Evolutionary conservation across 2,888 invertebrate species (phyloP), one percentile per base, ranked within the genome.

Genomic region (Tortricodes alternella): DNA sequence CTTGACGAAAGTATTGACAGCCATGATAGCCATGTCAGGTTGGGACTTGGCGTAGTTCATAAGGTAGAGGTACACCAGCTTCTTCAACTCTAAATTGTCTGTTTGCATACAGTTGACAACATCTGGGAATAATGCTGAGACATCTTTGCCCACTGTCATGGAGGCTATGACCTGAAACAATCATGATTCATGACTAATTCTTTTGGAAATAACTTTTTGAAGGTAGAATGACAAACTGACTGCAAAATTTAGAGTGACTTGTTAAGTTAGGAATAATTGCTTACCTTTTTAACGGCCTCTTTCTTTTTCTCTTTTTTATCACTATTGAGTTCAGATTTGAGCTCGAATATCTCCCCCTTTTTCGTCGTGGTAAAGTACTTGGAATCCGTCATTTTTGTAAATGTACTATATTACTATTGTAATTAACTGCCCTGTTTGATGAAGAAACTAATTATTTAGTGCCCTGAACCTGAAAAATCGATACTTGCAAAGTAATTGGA

Each of bases 41-140:
- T 99, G 99, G 50, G 98, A 98, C 88, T 99, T 99, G 51, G 99
- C 99, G 85, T 99, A 99, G 85, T 99, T 99, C 99, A 99, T 99
- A 71, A 99, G 91, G 81, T 99, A 99, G 48, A 99, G 91, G 83
- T 99, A 99, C 1, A 99, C 99, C 46, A 99, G 92, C 77, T 99
- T 99, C 91, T 99, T 99, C 68, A 99, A 88, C 84, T 99, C 99
- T 77, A 99, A 91, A 87, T 99, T 99, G 81, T 99, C 99, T 0
- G 99, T 99, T 91, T 99, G 99, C 99, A 99, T 99, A 83, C 99
- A 99, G 89, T 99, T 99, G 21, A 99, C 99, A 1, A 99, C 99
- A 82, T 99, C 99, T 0, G 99, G 99, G 80, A 99, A 99, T 11
- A 99, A 90, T 1, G 99, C 98, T 0, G 97, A 97, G 0, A 99